A percentile compares a stretch with the other conserved stretches of the same genome.
Conservation (phyloP, 1,140 invertebrate genomes). For the Drosophila micromelanica region DNA sequence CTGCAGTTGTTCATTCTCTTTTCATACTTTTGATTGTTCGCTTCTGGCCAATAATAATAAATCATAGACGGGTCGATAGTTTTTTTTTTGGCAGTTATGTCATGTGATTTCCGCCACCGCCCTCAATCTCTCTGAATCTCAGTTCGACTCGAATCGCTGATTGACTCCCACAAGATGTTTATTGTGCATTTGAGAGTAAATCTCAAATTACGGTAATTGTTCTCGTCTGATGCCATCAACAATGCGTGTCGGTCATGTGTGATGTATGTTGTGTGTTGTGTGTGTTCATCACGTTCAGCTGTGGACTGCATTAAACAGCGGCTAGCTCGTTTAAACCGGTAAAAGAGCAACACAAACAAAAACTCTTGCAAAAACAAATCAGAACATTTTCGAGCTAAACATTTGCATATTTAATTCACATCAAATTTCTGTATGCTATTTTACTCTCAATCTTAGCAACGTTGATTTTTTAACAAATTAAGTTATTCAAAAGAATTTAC, state of each 20-base stretch:
- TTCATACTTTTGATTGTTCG: not conserved
- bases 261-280: not conserved
- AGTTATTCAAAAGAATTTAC: no score
- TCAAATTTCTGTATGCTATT: no score
- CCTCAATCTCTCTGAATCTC: conserved; percentile 33
- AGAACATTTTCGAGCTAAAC: not conserved
- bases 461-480: no score
- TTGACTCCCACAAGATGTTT: conserved; percentile 67
- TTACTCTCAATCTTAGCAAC: no score
- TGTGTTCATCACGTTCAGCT: conserved; percentile 16
- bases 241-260: conserved; percentile 38
- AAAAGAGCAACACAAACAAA: not conserved
- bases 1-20: conserved; percentile 18
- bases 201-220: conserved; percentile 66
- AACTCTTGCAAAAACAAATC: not conserved
- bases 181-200: conserved; percentile 13
- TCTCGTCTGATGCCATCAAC: conserved; percentile 52
- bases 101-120: conserved; percentile 46
- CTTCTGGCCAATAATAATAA: not conserved
- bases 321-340: conserved; percentile 51
- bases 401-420: no score
- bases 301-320: conserved; percentile 36
- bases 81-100: conserved; percentile 48
- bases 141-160: conserved; percentile 32
- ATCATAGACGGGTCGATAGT: not conserved